These are phyloP conservation scores for Sus cebifrons DNA, from an alignment of 2,797 vertebrate genomes.

Conservation along the genomic window DNA sequence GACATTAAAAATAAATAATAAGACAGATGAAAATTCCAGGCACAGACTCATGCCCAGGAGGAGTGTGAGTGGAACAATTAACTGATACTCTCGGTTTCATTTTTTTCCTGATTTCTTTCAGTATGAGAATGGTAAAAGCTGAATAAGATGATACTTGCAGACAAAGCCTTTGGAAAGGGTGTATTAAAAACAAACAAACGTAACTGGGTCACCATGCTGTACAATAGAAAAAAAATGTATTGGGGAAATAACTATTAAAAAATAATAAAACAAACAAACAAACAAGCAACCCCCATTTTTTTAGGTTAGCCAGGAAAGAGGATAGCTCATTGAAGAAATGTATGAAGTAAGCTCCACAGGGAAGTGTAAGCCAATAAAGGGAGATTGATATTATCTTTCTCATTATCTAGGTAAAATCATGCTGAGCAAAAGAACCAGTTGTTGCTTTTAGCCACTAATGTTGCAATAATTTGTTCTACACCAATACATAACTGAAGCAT, in stretches of 20 bases:
- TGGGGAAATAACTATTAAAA: no score
- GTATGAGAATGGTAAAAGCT: background rate
- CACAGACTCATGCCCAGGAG: background rate
- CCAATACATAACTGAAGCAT: background rate
- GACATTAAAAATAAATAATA: conserved; percentile 5
- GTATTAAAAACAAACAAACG: background rate
- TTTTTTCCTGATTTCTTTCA: background rate
- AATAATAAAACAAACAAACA: background rate
- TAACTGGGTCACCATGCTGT: no score
- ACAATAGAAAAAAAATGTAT: no score
- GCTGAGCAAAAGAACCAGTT: background rate
- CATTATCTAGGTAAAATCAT: background rate
- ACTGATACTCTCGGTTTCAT: background rate
- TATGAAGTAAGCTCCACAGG: background rate
- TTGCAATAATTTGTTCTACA: background rate
- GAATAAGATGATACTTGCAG: background rate
- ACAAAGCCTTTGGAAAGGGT: background rate
- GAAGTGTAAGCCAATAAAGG: background rate
- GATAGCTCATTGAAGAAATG: background rate
- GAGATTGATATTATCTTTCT: background rate
- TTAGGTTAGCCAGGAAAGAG: background rate
- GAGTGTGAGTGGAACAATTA: background rate
- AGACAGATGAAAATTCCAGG: background rate
- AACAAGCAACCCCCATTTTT: background rate
- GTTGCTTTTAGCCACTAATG: background rate